Evolutionary conservation across 2,888 invertebrate species (phyloP), one percentile per base, ranked within the genome.

Genomic region (Hemicrepidius hirtus): DNA sequence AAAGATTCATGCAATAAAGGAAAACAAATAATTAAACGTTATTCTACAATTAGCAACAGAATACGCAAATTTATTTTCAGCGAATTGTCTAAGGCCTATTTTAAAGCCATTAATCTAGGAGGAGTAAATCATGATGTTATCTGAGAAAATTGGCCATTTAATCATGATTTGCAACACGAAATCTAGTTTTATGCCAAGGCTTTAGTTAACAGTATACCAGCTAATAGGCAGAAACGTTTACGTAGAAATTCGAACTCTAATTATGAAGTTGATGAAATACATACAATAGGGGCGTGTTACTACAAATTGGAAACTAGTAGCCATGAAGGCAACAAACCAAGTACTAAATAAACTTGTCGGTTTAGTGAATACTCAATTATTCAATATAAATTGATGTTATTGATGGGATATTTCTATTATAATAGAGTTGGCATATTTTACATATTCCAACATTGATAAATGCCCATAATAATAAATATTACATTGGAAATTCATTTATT

Each of bases 271-370:
- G 21, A 57, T 57, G 57, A 57, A 57, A 57, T 40, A 57, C 37
- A 35, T 37, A 57, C 40, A 57, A 40, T 57, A 37, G 57, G n/a
- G n/a, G 57, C 57, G 41, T 35, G 24, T 44, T 18, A 41, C 53
- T 44, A 46, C 46, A 67, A 67, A 67, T 59, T 67, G 57, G 46
- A 59, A 67, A 67, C 67, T 59, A 67, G 16, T 67, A 16, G 28
- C 44, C 67, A 24, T 67, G 59, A 67, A 44, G 20, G 67, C 57
- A 67, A 59, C 59, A 67, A 67, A 66, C 55, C 66, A 66, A 20
- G 53, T 40, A 55, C 20, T 41, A 66, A 66, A 66, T 66, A 66
- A 59, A 59, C 57, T 57, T 44, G 66, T 57, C 59, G 28, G 57
- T 67, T 67, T 18, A 67, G 32, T 37, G 44, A 44, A 49, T 32